These are phyloP conservation scores for Drosophila neotestacea DNA, from an alignment of 2,888 invertebrate species.

Conservation along the genomic window DNA sequence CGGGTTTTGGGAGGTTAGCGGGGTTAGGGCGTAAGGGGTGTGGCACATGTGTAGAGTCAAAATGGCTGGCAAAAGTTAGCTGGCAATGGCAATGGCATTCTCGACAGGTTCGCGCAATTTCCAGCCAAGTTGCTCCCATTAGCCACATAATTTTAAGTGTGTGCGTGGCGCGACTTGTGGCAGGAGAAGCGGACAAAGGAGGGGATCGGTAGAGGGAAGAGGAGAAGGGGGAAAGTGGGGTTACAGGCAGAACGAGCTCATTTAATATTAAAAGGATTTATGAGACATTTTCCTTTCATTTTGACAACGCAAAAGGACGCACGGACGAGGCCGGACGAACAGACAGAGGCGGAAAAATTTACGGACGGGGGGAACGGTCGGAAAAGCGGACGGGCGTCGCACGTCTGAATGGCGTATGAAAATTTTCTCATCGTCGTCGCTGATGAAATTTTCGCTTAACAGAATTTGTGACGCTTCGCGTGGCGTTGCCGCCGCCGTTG, in stretches of 20 bases:
- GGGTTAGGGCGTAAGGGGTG: not conserved
- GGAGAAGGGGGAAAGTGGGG: conserved; percentile 1
- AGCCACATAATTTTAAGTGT: conserved; percentile 81
- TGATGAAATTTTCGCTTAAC: conserved; percentile 83
- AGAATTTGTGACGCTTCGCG: conserved; percentile 78
- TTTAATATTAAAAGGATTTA: conserved; percentile 84
- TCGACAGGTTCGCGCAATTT: conserved; percentile 73
- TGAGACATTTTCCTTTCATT: conserved; percentile 83
- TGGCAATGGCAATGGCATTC: conserved; percentile 47
- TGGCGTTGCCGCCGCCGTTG: conserved; percentile 25
- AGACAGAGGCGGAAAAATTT: not conserved
- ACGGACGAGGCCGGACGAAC: conserved; percentile 36
- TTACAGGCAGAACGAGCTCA: conserved; percentile 69
- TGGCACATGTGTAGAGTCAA: conserved; percentile 57
- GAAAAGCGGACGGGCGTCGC: conserved; percentile 7
- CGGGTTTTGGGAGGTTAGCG: not conserved
- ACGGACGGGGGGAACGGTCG: no score
- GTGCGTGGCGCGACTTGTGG: conserved; percentile 63
- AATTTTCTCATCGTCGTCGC: conserved; percentile 62
- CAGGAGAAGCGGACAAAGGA: not conserved
- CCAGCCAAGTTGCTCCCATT: conserved; percentile 81
- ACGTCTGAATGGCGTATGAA: conserved; percentile 67
- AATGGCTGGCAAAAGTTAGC: conserved; percentile 50
- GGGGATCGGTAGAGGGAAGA: not conserved
- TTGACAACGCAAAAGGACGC: conserved; percentile 74